Percentiles rank a stretch among this genome's conserved stretches.
phyloP scores from a whole-genome alignment of 2,113 vertebrate genomes.

The Pollachius pollachius region DNA sequence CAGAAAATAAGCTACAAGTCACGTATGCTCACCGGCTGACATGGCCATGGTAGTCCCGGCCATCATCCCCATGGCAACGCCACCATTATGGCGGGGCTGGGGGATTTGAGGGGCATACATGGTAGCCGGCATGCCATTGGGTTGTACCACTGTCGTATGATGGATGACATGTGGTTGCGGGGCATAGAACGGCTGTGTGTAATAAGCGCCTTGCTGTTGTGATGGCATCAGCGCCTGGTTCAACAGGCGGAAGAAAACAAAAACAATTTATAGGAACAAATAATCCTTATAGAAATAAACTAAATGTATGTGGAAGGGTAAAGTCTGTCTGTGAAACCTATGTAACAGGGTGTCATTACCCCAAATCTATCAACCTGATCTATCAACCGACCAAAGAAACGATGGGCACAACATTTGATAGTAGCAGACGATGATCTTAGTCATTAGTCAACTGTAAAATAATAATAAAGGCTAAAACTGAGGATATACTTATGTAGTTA shows the following conservation, averaged over 20 bases:
- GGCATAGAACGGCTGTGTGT: conserved; percentile 96
- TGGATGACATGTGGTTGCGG: conserved; percentile 98
- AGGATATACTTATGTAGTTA: too few species aligned
- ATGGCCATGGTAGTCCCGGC: conserved; percentile 98
- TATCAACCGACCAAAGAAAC: too few species aligned
- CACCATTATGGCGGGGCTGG: conserved; percentile 80
- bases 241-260: background rate
- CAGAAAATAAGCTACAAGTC: too few species aligned
- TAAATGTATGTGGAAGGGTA: background rate
- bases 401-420: too few species aligned
- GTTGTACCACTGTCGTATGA: conserved; percentile 98
- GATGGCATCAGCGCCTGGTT: conserved; percentile 58
- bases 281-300: background rate
- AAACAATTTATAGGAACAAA: background rate
- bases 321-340: background rate
- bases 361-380: too few species aligned
- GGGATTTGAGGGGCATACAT: conserved; percentile 89
- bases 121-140: conserved; percentile 94
- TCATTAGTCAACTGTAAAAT: too few species aligned
- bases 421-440: too few species aligned
- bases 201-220: conserved; percentile 92
- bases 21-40: conserved; percentile 85
- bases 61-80: conserved; percentile 96
- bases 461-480: too few species aligned
- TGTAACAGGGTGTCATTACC: too few species aligned